A percentile compares a stretch with the other conserved stretches of the same genome.
phyloP scores from a whole-genome alignment of 1,140 invertebrate species.

The Eupristina koningsbergeri region DNA sequence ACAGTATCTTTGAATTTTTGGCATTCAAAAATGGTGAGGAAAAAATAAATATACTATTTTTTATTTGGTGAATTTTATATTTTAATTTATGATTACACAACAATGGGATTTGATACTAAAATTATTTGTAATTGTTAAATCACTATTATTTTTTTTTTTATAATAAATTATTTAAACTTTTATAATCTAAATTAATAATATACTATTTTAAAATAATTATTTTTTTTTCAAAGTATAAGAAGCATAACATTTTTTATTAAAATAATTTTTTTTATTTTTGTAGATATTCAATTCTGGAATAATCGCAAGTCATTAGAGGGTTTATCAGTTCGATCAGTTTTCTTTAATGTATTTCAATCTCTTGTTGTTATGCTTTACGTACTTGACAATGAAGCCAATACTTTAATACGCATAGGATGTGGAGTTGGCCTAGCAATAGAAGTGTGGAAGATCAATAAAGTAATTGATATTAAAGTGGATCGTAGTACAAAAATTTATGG shows the following conservation, averaged over 20 bases:
- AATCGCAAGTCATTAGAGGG: conserved; percentile 97
- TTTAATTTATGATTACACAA: no score
- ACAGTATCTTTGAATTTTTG: conserved; percentile 98
- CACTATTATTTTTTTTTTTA: no score
- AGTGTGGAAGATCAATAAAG: conserved; percentile 99
- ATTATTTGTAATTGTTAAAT: no score
- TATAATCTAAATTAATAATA: no score
- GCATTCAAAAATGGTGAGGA: conserved; percentile 97
- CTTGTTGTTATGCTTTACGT: conserved; percentile 96
- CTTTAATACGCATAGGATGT: conserved; percentile 92
- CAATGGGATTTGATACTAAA: no score
- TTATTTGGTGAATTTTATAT: no score
- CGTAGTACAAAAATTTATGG: conserved; percentile 82
- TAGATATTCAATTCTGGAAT: conserved; percentile 99
- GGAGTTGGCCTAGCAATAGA: conserved; percentile 97
- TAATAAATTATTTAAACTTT: no score
- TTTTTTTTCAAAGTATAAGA: no score
- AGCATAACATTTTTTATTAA: neutral
- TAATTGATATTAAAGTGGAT: conserved; percentile 88
- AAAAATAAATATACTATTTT: neutral
- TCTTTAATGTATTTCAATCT: conserved; percentile 98
- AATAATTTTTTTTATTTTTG: conserved; percentile 59
- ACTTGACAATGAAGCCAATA: conserved; percentile 98
- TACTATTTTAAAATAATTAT: no score
- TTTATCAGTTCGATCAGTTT: conserved; percentile 97